These are phyloP conservation scores for Idaea aversata DNA, from an alignment of 2,888 invertebrate genomes.

Conservation along the genomic window DNA sequence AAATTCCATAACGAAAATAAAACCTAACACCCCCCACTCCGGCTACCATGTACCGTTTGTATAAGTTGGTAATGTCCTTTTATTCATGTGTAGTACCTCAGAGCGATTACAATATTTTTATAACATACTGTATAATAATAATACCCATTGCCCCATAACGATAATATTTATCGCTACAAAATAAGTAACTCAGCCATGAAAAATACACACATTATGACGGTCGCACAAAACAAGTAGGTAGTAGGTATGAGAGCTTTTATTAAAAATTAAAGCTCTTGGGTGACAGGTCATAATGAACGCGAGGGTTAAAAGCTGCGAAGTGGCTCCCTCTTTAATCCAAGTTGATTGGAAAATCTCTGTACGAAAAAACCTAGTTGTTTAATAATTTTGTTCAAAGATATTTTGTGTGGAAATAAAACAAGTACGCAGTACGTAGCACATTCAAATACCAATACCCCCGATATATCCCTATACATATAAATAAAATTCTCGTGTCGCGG, in stretches of 20 bases:
- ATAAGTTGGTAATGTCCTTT: too few relatives aligned
- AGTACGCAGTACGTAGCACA: too few relatives aligned
- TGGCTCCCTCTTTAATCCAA: constrained; percentile 17
- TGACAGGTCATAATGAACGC: constrained; percentile 17
- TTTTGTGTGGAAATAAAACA: neutral
- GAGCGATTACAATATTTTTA: too few relatives aligned
- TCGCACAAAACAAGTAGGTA: neutral
- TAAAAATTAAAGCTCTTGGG: constrained; percentile 13
- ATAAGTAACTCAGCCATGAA: neutral
- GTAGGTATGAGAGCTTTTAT: constrained; percentile 12
- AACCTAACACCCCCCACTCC: too few relatives aligned
- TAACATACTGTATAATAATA: too few relatives aligned
- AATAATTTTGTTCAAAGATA: neutral
- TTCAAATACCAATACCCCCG: too few relatives aligned
- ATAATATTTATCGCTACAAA: neutral
- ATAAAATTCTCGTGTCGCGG: too few relatives aligned
- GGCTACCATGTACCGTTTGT: too few relatives aligned
- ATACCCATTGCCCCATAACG: too few relatives aligned
- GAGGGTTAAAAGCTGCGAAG: constrained; percentile 17
- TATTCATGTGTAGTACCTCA: too few relatives aligned
- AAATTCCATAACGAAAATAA: too few relatives aligned
- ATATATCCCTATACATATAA: too few relatives aligned
- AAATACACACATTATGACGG: neutral
- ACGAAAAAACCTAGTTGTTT: neutral
- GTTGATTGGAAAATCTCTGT: constrained; percentile 7